Evolutionary conservation across 2,113 vertebrate genomes (phyloP).

Genomic region (Bothrops jararaca): DNA sequence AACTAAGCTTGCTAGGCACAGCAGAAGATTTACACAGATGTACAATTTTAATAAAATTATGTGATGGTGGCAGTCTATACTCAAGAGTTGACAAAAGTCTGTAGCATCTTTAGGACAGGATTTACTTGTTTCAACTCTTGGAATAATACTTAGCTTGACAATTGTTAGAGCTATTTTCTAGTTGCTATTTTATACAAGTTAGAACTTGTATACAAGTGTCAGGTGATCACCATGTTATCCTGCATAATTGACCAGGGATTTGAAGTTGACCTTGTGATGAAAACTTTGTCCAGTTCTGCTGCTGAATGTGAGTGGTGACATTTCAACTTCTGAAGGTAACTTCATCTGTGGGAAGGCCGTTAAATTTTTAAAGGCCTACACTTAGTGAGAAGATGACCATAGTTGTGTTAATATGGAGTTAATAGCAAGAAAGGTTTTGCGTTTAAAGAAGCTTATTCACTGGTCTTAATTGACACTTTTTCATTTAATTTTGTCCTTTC

Average conservation of each 20-base stretch:
- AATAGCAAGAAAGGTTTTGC: neutral
- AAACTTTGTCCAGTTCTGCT: slow-evolving; percentile 86
- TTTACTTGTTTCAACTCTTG: neutral
- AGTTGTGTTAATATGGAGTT: neutral
- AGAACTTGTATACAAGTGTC: neutral
- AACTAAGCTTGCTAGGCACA: neutral
- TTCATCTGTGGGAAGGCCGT: neutral
- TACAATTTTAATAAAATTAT: neutral
- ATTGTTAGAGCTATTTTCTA: neutral
- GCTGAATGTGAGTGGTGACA: slow-evolving; percentile 74
- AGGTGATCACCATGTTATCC: neutral
- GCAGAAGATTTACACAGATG: neutral
- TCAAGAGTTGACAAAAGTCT: neutral
- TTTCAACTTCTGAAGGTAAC: slow-evolving; percentile 72
- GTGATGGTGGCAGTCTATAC: neutral
- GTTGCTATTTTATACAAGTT: neutral
- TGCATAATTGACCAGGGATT: neutral
- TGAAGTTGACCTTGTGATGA: slow-evolving; percentile 75
- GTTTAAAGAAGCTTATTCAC: neutral
- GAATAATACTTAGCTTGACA: neutral
- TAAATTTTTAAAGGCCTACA: neutral
- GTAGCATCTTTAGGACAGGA: neutral
- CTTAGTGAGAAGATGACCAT: no score
- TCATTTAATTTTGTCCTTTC: slow-evolving; percentile 17
- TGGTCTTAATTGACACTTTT: neutral